Evolutionary conservation across 2,797 vertebrate species (phyloP).

Genomic region (Microctenopoma lineatum): DNA sequence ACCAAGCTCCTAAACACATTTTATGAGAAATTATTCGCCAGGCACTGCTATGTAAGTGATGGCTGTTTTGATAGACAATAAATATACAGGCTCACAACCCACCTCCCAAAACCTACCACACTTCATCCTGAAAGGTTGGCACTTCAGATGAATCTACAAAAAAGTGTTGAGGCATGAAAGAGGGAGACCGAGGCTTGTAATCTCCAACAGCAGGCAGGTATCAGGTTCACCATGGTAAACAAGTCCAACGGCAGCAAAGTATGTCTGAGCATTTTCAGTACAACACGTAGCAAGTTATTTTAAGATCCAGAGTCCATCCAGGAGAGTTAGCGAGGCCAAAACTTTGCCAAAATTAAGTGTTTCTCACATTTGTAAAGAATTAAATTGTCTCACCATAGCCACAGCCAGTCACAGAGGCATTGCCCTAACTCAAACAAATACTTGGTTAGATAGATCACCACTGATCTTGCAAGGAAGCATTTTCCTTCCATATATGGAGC

Average conservation of each 20-base stretch:
- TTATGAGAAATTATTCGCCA: neutral
- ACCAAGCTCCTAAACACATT: neutral
- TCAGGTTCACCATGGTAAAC: conserved; percentile 59
- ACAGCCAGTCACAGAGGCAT: conserved; percentile 43
- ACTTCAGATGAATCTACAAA: conserved; percentile 26
- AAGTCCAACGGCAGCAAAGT: conserved; percentile 57
- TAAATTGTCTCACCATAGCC: conserved; percentile 36
- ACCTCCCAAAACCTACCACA: conserved; percentile 5
- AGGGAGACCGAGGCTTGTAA: conserved; percentile 30
- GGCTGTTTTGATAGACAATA: conserved; percentile 6
- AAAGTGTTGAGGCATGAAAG: conserved; percentile 36
- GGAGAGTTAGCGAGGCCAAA: conserved; percentile 58
- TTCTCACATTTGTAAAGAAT: conserved; percentile 36
- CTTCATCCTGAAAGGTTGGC: conserved; percentile 21
- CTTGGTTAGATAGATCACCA: conserved; percentile 57
- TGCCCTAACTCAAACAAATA: conserved; percentile 63
- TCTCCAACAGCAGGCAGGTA: conserved; percentile 44
- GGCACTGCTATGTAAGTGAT: neutral
- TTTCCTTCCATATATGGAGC: conserved; percentile 57
- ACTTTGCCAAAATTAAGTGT: conserved; percentile 49
- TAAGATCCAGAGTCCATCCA: conserved; percentile 50
- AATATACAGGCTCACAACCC: neutral
- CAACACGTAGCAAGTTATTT: conserved; percentile 64
- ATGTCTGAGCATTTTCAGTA: conserved; percentile 59
- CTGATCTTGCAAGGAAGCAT: conserved; percentile 21